A percentile compares a stretch with the other conserved stretches of the same genome.
Evolutionary conservation across 2,888 invertebrate species (phyloP).

Genomic region (Aplocera efformata): DNA sequence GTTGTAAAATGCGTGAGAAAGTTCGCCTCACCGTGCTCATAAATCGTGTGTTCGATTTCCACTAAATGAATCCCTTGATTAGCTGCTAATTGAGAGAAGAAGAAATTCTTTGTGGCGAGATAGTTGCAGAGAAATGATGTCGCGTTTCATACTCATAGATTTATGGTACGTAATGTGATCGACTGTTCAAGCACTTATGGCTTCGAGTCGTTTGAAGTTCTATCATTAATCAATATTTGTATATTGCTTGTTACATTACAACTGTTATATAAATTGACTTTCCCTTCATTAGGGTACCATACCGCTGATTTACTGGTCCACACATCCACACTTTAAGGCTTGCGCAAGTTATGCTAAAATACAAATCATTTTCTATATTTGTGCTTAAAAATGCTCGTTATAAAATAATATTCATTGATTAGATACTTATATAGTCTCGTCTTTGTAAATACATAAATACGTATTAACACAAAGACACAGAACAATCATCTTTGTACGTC

Average conservation of each 20-base stretch:
- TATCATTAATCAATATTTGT: conserved; percentile 62
- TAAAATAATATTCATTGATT: too few relatives aligned
- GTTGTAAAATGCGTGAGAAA: conserved; percentile 64
- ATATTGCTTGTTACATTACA: conserved; percentile 52
- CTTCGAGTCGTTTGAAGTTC: conserved; percentile 48
- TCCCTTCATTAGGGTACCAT: conserved; percentile 41
- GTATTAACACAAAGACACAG: too few relatives aligned
- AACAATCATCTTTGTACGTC: too few relatives aligned
- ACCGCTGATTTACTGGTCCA: conserved; percentile 17
- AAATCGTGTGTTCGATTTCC: conserved; percentile 57
- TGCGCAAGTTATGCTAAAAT: too few relatives aligned
- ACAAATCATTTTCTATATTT: too few relatives aligned
- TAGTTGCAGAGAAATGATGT: conserved; percentile 38
- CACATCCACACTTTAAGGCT: conserved; percentile 3
- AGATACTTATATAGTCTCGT: too few relatives aligned
- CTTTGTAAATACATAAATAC: too few relatives aligned
- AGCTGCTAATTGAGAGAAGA: conserved; percentile 65
- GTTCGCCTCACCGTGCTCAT: conserved; percentile 47
- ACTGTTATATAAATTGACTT: conserved; percentile 66
- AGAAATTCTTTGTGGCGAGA: conserved; percentile 52
- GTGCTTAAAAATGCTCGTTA: too few relatives aligned
- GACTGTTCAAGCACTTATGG: conserved; percentile 31
- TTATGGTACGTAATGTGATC: conserved; percentile 35
- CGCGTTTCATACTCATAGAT: conserved; percentile 34
- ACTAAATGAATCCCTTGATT: conserved; percentile 68